These are phyloP conservation scores for Emberiza fucata DNA, from an alignment of 2,113 vertebrate species.

Conservation along the genomic window DNA sequence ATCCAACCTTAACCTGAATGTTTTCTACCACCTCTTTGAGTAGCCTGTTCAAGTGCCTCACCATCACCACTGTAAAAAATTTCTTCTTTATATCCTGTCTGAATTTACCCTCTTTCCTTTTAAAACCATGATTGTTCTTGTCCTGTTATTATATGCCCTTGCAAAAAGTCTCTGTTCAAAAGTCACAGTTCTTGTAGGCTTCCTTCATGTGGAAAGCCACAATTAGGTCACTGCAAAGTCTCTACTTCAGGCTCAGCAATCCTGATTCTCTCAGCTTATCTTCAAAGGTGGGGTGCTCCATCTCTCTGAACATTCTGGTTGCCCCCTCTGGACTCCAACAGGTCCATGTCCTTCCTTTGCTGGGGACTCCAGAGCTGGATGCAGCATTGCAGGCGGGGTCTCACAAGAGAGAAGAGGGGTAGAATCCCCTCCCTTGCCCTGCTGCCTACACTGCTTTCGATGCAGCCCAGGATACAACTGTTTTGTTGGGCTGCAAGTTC, in stretches of 20 bases:
- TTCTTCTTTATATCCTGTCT: neutral
- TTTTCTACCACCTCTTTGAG: neutral
- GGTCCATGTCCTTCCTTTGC: neutral
- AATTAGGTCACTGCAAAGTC: neutral
- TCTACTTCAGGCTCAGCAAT: neutral
- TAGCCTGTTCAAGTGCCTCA: neutral
- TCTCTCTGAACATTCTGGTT: fast-evolving
- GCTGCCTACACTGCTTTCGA: fast-evolving
- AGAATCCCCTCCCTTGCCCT: neutral
- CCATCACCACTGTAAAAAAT: neutral
- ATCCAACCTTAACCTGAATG: neutral
- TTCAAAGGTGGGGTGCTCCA: neutral
- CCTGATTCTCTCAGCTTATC: neutral
- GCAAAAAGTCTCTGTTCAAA: neutral
- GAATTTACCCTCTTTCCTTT: neutral
- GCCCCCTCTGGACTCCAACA: neutral
- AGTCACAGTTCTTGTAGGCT: no score
- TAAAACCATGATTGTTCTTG: neutral
- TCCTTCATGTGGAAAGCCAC: neutral
- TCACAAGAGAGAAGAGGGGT: neutral
- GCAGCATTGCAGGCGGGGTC: neutral
- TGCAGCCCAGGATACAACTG: fast-evolving
- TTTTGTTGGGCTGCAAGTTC: neutral
- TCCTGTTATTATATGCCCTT: neutral
- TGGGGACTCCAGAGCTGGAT: no score